phyloP scores from a whole-genome alignment of 2,113 vertebrate species.

The Nipponia nippon region DNA sequence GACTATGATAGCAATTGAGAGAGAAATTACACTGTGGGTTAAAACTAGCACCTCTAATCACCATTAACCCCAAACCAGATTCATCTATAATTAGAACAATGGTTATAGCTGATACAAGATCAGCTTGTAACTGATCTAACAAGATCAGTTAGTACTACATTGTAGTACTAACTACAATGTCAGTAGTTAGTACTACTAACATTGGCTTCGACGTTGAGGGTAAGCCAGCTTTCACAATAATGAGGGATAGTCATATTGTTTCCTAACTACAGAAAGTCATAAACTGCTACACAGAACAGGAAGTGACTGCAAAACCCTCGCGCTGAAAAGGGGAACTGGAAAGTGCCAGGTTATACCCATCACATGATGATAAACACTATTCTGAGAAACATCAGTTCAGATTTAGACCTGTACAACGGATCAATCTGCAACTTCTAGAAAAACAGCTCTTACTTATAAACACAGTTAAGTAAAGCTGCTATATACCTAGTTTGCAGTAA shows the following conservation, averaged over 20 bases:
- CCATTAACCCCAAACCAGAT: neutral
- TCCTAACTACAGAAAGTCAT: constrained; percentile 9
- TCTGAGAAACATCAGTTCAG: neutral
- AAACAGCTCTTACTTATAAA: neutral
- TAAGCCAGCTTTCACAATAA: constrained; percentile 2
- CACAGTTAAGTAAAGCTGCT: neutral
- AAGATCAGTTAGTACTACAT: no score
- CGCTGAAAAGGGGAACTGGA: constrained; percentile 48
- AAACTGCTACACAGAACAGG: neutral
- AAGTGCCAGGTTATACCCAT: neutral
- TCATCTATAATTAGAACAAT: neutral
- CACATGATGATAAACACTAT: neutral
- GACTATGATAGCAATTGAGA: neutral
- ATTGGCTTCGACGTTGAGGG: neutral
- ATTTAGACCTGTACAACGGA: neutral
- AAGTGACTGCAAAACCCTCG: neutral
- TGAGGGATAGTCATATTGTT: neutral
- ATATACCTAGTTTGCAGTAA: neutral
- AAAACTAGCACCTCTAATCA: neutral
- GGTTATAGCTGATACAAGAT: neutral
- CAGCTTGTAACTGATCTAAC: no score
- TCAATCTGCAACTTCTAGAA: neutral
- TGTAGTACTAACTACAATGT: no score
- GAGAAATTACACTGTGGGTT: neutral
- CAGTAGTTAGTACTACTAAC: neutral